These are phyloP conservation scores for Hydraecia micacea DNA, from an alignment of 2,888 invertebrate genomes.

Conservation along the genomic window DNA sequence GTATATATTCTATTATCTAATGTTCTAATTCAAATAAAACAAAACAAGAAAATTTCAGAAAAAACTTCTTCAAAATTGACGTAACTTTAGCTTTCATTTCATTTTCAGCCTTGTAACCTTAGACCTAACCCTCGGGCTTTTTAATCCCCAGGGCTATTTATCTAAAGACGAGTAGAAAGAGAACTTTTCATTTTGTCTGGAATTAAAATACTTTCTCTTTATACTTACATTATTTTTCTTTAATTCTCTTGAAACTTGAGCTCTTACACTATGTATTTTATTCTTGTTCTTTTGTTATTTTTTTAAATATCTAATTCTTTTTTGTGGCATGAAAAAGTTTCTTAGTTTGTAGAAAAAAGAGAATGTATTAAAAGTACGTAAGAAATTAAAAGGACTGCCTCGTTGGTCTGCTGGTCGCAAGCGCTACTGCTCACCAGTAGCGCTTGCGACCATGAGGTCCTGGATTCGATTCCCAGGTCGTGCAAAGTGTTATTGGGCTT, in stretches of 20 bases:
- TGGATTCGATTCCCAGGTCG: too few species aligned
- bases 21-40: neutral
- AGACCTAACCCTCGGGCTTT: slow-evolving; percentile 9
- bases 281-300: neutral
- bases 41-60: neutral
- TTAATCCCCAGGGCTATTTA: slow-evolving; percentile 29
- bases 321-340: neutral
- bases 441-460: too few species aligned
- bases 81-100: slow-evolving; percentile 11
- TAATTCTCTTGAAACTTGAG: slow-evolving; percentile 4
- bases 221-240: slow-evolving; percentile 12
- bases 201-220: slow-evolving; percentile 22
- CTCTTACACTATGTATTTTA: neutral
- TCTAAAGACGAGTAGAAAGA: neutral
- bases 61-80: neutral
- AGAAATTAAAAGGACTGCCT: too few species aligned
- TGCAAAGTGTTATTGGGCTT: too few species aligned
- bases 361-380: neutral
- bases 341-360: neutral
- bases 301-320: neutral
- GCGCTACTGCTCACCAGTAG: too few species aligned
- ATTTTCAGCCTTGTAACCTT: slow-evolving; percentile 12
- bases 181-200: neutral
- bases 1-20: too few species aligned
- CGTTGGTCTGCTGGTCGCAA: too few species aligned